phyloP scores from a whole-genome alignment of 2,113 vertebrate genomes.

The Thinocorus orbignyianus region DNA sequence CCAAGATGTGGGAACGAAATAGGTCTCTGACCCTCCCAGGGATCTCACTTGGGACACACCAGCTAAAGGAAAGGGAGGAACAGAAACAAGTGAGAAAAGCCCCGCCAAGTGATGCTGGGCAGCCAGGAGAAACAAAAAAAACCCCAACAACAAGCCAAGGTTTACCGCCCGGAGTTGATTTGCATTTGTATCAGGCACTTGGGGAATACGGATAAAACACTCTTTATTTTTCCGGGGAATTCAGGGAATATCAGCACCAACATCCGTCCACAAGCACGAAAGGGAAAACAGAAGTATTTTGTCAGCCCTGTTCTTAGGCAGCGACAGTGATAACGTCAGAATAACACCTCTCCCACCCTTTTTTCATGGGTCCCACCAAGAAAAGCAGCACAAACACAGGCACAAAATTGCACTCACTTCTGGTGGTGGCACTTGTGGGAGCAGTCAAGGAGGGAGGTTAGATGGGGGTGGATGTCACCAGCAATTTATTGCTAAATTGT shows the following conservation, averaged over 20 bases:
- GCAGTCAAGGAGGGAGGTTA: background rate
- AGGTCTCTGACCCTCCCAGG: background rate
- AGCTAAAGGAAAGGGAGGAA: background rate
- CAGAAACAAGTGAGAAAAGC: conserved; percentile 1
- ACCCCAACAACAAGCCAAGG: background rate
- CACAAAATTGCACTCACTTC: background rate
- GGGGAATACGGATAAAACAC: conserved; percentile 63
- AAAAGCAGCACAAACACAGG: background rate
- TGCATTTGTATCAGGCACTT: conserved; percentile 70
- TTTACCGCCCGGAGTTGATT: conserved; percentile 38
- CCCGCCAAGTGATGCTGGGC: background rate
- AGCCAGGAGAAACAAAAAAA: background rate
- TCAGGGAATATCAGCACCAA: conserved; percentile 60
- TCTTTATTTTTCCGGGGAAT: conserved; percentile 55
- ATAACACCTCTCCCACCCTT: background rate
- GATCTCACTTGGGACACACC: background rate
- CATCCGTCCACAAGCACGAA: conserved; percentile 57
- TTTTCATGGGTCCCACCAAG: background rate
- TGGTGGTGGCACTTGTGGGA: background rate
- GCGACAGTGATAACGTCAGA: background rate
- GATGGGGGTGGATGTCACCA: background rate
- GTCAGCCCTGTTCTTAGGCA: background rate
- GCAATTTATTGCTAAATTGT: background rate
- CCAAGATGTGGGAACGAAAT: background rate
- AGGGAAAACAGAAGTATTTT: background rate